These are phyloP conservation scores for Ceryle rudis DNA, from an alignment of 2,797 vertebrate genomes.

Conservation along the genomic window DNA sequence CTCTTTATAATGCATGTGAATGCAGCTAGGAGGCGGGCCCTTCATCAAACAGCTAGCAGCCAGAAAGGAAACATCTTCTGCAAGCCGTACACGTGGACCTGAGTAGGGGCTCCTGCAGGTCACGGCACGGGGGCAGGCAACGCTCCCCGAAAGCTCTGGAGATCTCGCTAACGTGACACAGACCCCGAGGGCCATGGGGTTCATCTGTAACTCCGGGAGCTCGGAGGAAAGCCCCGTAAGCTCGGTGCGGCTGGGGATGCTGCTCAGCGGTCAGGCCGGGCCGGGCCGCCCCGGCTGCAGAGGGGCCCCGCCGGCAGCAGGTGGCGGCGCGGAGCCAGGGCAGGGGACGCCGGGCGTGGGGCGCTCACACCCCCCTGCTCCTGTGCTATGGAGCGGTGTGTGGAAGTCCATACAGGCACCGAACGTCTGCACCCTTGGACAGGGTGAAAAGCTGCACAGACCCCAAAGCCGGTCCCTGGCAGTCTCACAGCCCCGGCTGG, in stretches of 20 bases:
- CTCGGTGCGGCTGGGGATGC: rapidly evolving
- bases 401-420: not conserved
- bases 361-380: not conserved
- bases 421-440: not conserved
- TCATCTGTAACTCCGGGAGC: not conserved
- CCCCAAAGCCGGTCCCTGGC: rapidly evolving
- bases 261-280: not conserved
- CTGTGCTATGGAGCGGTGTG: not conserved
- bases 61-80: not conserved
- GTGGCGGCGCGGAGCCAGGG: rapidly evolving
- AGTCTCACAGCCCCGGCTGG: too few species aligned
- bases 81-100: not conserved
- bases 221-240: not conserved
- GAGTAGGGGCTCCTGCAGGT: not conserved
- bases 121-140: not conserved
- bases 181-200: not conserved
- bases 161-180: rapidly evolving
- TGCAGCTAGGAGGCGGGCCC: not conserved
- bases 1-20: not conserved
- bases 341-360: not conserved
- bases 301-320: not conserved
- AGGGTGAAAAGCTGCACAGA: not conserved
- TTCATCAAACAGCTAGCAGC: not conserved
- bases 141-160: not conserved
- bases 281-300: not conserved